Percentiles rank a stretch among this genome's conserved stretches.
These are phyloP conservation scores for Acholoe squamosa DNA, from an alignment of 2,888 invertebrate species.

Conservation along the genomic window DNA sequence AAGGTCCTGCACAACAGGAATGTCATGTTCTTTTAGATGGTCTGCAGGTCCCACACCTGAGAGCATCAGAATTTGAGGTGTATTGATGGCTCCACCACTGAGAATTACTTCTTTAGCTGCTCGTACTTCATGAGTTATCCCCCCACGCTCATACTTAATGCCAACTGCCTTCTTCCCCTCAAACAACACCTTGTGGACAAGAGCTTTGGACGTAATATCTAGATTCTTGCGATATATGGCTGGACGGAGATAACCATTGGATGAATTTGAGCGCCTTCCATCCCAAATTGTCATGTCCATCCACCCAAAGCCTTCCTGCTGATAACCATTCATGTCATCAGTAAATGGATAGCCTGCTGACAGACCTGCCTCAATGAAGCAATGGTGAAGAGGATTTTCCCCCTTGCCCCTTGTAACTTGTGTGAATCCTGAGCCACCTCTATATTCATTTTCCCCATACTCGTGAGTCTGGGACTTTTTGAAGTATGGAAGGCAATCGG, in stretches of 20 bases:
- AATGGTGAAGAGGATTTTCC: conserved; percentile 83
- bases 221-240: conserved; percentile 86
- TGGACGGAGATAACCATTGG: conserved; percentile 88
- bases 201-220: conserved; percentile 87
- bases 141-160: conserved; percentile 81
- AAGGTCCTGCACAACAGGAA: conserved; percentile 87
- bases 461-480: conserved; percentile 85
- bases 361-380: conserved; percentile 83
- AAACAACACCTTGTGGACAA: conserved; percentile 84
- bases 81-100: conserved; percentile 95
- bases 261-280: conserved; percentile 88
- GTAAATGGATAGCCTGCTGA: conserved; percentile 84
- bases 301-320: conserved; percentile 84
- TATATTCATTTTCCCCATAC: conserved; percentile 83
- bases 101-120: conserved; percentile 92
- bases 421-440: conserved; percentile 84
- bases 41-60: conserved; percentile 91
- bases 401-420: conserved; percentile 82
- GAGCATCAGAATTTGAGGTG: conserved; percentile 96
- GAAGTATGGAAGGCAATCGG: conserved; percentile 89
- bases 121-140: conserved; percentile 72
- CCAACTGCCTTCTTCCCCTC: conserved; percentile 83
- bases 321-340: conserved; percentile 84
- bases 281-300: conserved; percentile 85
- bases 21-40: conserved; percentile 84